Percentiles rank a stretch among this genome's conserved stretches.
Evolutionary conservation across 2,888 invertebrate species (phyloP).

Genomic region (Philereme vetulata): DNA sequence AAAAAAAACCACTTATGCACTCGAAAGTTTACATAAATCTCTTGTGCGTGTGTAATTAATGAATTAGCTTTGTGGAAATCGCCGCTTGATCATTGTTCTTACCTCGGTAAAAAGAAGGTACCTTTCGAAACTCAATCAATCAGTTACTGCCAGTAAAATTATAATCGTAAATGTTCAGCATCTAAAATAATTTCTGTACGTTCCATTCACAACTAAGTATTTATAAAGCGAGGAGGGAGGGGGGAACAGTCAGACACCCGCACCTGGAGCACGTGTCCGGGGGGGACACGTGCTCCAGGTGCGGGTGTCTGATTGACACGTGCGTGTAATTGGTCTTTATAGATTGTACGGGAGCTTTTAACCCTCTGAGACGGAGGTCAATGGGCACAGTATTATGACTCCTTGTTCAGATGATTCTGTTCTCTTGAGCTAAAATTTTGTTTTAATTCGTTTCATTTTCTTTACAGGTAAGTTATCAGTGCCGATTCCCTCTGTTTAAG

Average conservation of each 20-base stretch:
- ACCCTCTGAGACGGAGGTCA: neutral
- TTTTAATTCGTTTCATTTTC: neutral
- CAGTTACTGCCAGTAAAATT: constrained; percentile 29
- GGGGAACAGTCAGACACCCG: too few relatives aligned
- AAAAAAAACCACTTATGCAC: too few relatives aligned
- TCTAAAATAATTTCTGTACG: constrained; percentile 31
- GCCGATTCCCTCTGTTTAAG: too few relatives aligned
- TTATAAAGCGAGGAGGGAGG: constrained; percentile 18
- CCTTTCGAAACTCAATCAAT: constrained; percentile 27
- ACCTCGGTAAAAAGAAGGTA: constrained; percentile 5
- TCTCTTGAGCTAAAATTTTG: neutral
- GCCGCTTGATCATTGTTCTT: constrained; percentile 9
- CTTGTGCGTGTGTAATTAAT: too few relatives aligned
- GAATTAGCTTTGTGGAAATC: constrained; percentile 11
- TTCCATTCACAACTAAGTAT: constrained; percentile 31
- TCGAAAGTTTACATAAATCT: too few relatives aligned
- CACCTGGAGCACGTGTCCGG: too few relatives aligned
- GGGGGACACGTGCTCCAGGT: constrained; percentile 14
- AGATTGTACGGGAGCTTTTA: constrained; percentile 5
- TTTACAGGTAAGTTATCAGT: constrained; percentile 9
- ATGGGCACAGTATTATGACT: neutral
- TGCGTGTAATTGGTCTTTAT: constrained; percentile 11
- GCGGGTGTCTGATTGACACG: constrained; percentile 12
- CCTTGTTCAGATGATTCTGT: neutral
- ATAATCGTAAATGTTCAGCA: constrained; percentile 33